A percentile compares a stretch with the other conserved stretches of the same genome.
Conservation (phyloP, 2,888 invertebrate genomes). For the Cheilosia impressa region DNA sequence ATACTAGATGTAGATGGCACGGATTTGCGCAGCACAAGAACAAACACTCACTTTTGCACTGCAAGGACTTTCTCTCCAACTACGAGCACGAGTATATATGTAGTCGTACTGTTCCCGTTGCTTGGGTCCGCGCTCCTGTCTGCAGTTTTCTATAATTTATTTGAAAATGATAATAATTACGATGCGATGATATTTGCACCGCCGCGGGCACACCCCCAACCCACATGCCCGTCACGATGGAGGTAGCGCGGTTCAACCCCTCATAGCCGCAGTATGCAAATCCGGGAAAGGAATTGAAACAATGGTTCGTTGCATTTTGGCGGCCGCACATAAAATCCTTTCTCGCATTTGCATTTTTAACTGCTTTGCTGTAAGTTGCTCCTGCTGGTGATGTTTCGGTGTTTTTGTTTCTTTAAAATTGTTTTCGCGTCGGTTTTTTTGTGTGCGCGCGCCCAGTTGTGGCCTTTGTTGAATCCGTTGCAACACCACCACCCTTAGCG, state of each 20-base stretch:
- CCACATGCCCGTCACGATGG: conserved; percentile 22
- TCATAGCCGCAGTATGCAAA: conserved; percentile 72
- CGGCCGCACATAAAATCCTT: conserved; percentile 75
- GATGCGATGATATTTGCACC: conserved; percentile 73
- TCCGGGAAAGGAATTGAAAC: conserved; percentile 70
- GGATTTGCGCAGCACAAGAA: conserved; percentile 67
- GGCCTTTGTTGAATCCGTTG: conserved; percentile 68
- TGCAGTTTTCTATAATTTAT: conserved; percentile 73
- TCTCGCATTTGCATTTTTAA: conserved; percentile 75
- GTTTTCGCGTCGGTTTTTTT: conserved; percentile 60
- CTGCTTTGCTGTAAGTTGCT: conserved; percentile 59
- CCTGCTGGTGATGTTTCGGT: conserved; percentile 59
- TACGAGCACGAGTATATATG: neutral
- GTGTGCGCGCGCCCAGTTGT: conserved; percentile 62
- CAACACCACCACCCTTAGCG: conserved; percentile 35
- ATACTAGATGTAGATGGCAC: neutral
- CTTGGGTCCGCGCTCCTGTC: conserved; percentile 55
- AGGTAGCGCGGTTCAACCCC: conserved; percentile 33
- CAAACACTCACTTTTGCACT: conserved; percentile 27
- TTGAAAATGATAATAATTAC: conserved; percentile 75
- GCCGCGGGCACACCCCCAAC: conserved; percentile 8
- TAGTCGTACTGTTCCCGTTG: conserved; percentile 25
- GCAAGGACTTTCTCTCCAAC: conserved; percentile 45
- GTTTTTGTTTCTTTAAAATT: conserved; percentile 58
- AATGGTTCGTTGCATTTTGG: conserved; percentile 75